Percentiles rank a stretch among this genome's conserved stretches.
These are phyloP conservation scores for Drosophila conformis DNA, from an alignment of 2,888 invertebrate genomes.

Conservation along the genomic window DNA sequence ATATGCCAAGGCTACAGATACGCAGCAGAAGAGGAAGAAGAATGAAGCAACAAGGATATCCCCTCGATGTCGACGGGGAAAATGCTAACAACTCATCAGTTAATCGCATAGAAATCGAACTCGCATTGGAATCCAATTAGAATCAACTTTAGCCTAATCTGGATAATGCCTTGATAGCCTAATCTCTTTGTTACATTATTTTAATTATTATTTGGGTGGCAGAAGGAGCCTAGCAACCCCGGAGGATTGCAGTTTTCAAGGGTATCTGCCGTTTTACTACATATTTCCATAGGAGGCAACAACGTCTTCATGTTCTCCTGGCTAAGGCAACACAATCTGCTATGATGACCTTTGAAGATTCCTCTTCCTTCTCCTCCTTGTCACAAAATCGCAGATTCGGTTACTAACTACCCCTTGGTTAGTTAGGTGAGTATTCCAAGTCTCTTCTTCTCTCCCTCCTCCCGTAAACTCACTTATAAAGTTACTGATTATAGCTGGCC, in stretches of 20 bases:
- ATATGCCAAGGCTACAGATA: slow-evolving; percentile 55
- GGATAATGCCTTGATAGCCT: background rate
- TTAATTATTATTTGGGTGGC: background rate
- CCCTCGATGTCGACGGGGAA: background rate
- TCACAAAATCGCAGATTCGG: background rate
- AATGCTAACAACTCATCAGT: background rate
- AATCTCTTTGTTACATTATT: background rate
- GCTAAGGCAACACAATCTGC: background rate
- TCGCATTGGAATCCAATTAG: background rate
- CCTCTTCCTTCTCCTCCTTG: background rate
- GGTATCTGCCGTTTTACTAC: background rate
- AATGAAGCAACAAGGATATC: background rate
- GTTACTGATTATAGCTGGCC: background rate
- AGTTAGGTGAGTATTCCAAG: background rate
- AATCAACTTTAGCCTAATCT: background rate
- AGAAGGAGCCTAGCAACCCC: background rate
- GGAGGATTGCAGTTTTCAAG: background rate
- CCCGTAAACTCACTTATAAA: background rate
- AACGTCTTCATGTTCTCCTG: background rate
- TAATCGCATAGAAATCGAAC: background rate
- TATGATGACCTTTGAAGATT: background rate
- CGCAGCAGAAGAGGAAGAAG: slow-evolving; percentile 4
- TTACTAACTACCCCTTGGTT: background rate
- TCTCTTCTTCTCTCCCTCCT: background rate
- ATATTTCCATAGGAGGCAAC: background rate